Evolutionary conservation across 1,140 invertebrate genomes (phyloP).

Genomic region (Saccostrea glomerata): DNA sequence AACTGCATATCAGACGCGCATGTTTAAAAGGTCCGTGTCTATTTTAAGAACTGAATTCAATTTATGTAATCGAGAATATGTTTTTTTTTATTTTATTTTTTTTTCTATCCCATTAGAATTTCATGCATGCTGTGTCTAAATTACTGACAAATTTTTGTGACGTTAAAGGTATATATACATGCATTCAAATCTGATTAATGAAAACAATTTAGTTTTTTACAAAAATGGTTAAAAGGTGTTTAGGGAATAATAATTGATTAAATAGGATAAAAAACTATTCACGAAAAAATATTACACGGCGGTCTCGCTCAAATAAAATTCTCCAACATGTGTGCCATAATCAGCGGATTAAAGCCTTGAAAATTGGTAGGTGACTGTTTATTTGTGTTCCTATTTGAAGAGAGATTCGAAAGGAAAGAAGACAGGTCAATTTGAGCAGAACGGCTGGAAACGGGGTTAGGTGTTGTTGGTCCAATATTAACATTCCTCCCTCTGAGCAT

Average conservation of each 20-base stretch:
- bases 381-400: background rate
- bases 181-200: background rate
- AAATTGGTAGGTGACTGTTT: background rate
- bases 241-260: background rate
- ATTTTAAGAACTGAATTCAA: background rate
- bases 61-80: background rate
- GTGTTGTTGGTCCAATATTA: background rate
- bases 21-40: background rate
- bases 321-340: background rate
- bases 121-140: constrained; percentile 30
- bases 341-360: background rate
- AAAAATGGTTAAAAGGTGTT: constrained; percentile 1
- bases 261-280: no score
- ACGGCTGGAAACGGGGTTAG: background rate
- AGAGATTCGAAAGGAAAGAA: background rate
- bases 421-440: background rate
- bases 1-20: constrained; percentile 33
- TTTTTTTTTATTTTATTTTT: background rate
- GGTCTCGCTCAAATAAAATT: constrained; percentile 19
- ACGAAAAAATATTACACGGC: background rate
- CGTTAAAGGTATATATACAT: background rate
- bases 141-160: background rate
- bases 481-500: background rate
- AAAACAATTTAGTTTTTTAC: background rate
- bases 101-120: background rate